Conservation (phyloP, 2,113 vertebrate species). For the Chascanopsetta lugubris region DNA sequence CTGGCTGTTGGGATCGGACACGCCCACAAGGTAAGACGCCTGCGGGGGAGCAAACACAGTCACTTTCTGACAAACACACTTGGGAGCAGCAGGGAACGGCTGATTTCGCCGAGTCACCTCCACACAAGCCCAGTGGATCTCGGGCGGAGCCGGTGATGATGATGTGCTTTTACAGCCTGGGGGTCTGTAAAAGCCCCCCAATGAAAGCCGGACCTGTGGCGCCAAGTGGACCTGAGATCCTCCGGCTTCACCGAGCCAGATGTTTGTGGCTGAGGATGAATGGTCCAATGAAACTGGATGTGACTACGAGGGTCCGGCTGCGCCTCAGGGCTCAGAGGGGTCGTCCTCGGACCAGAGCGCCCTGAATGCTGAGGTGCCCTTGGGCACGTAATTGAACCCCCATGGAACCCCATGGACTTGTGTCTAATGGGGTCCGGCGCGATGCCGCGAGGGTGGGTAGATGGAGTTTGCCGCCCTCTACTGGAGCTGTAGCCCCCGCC, state of each 20-base stretch:
- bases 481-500: too few relatives aligned
- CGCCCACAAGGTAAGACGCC: slow-evolving; percentile 1
- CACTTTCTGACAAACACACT: neutral
- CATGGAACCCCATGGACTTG: too few relatives aligned
- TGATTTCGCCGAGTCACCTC: neutral
- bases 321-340: too few relatives aligned
- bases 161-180: neutral
- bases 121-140: neutral
- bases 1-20: slow-evolving; percentile 96
- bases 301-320: too few relatives aligned
- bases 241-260: neutral
- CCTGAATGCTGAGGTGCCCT: too few relatives aligned
- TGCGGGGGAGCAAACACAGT: neutral
- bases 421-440: too few relatives aligned
- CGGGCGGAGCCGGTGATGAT: neutral
- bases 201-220: neutral
- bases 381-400: too few relatives aligned
- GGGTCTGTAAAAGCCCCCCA: neutral
- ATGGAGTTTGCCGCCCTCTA: too few relatives aligned
- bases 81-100: neutral
- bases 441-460: too few relatives aligned
- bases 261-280: neutral
- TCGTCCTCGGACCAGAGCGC: too few relatives aligned
- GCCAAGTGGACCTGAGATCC: too few relatives aligned
- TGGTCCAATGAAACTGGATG: neutral